phyloP scores from a whole-genome alignment of 1,140 invertebrate genomes.

The Linepithema humile region DNA sequence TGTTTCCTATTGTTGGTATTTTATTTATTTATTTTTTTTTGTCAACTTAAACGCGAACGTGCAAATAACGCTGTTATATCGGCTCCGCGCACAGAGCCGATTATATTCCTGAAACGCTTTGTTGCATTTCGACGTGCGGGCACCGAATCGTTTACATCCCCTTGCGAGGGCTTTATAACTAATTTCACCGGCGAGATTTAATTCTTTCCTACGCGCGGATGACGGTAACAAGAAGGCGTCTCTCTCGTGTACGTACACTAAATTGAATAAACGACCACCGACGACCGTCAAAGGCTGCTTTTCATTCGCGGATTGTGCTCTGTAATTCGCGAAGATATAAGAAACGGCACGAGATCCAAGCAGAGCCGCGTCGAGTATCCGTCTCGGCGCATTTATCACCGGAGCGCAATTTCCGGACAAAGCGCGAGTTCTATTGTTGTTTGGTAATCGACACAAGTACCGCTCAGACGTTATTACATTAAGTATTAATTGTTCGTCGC shows the following conservation, averaged over 20 bases:
- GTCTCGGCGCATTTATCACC: slow-evolving; percentile 27
- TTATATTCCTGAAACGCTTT: slow-evolving; percentile 14
- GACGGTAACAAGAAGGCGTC: background rate
- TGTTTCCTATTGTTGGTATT: too few species aligned
- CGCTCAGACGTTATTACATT: background rate
- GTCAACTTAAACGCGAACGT: background rate
- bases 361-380: background rate
- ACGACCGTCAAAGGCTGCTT: slow-evolving; percentile 8
- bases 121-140: slow-evolving; percentile 21
- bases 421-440: slow-evolving; percentile 31
- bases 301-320: background rate
- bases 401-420: slow-evolving; percentile 37
- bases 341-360: background rate
- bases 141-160: background rate
- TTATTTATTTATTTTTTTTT: too few species aligned
- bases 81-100: slow-evolving; percentile 9
- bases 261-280: slow-evolving; percentile 45
- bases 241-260: slow-evolving; percentile 2
- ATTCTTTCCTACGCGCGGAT: background rate
- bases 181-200: slow-evolving; percentile 34
- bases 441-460: slow-evolving; percentile 35
- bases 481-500: slow-evolving; percentile 34
- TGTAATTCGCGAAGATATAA: slow-evolving; percentile 18
- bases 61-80: background rate
- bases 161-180: background rate